Conservation (phyloP, 2,113 vertebrate genomes). For the Microtus ochrogaster region DNA sequence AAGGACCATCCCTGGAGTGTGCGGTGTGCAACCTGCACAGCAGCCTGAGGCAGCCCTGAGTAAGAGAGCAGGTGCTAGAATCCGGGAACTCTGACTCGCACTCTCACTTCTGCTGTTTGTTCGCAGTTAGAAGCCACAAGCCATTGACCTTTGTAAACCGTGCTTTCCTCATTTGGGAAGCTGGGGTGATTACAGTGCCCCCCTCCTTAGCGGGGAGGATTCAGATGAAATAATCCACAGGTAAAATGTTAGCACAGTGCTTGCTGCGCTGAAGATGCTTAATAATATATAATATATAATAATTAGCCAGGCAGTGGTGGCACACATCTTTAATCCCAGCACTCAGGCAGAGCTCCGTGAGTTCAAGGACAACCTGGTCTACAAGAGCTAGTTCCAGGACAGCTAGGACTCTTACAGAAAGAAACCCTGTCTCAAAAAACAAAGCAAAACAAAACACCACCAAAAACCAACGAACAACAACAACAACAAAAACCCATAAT, state of each 20-base stretch:
- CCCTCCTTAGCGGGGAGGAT: background rate
- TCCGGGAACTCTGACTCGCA: background rate
- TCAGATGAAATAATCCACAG: conserved; percentile 10
- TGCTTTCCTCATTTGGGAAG: conserved; percentile 30
- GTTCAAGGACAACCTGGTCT: too few relatives aligned
- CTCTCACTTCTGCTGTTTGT: background rate
- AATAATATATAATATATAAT: background rate
- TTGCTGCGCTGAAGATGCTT: background rate
- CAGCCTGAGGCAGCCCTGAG: background rate
- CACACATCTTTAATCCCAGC: too few relatives aligned
- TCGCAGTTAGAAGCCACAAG: background rate
- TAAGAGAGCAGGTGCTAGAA: background rate
- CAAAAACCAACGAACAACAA: too few relatives aligned
- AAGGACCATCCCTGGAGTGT: background rate
- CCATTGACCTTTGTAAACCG: background rate
- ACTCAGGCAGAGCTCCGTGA: too few relatives aligned
- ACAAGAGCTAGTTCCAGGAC: too few relatives aligned
- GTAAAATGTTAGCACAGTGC: background rate
- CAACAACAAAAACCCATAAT: background rate
- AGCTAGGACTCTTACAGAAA: too few relatives aligned
- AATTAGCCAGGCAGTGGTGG: too few relatives aligned
- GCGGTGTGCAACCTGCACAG: background rate
- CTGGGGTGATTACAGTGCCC: background rate
- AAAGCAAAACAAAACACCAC: too few relatives aligned
- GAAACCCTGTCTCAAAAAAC: too few relatives aligned